These are phyloP conservation scores for Rotaria socialis DNA, from an alignment of 2,888 invertebrate species.

Conservation along the genomic window DNA sequence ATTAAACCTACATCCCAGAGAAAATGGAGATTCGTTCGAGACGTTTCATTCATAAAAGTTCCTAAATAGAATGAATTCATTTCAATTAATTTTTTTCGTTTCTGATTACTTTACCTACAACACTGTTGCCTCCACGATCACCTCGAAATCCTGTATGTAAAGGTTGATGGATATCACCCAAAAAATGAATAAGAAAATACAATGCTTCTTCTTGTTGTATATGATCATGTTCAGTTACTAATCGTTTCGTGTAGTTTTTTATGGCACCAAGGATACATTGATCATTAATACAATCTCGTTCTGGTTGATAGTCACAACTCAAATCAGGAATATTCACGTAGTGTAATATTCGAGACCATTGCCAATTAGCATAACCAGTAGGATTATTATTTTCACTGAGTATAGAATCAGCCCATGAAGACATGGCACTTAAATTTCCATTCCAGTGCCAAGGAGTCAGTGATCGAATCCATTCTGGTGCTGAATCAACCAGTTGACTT, in stretches of 20 bases:
- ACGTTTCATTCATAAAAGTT: neutral
- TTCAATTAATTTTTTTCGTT: too few species aligned
- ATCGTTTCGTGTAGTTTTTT: constrained; percentile 1
- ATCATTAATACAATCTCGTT: constrained; percentile 11
- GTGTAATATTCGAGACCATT: constrained; percentile 9
- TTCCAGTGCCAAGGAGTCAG: neutral
- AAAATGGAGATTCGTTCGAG: neutral
- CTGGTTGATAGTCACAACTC: neutral
- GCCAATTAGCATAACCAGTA: constrained; percentile 13
- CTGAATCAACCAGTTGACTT: neutral
- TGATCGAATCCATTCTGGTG: neutral
- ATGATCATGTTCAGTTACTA: neutral
- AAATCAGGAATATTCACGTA: neutral
- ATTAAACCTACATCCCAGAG: neutral
- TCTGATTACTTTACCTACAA: neutral
- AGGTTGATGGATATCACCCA: constrained; percentile 21
- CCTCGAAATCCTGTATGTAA: neutral
- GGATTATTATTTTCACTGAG: neutral
- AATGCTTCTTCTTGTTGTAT: neutral
- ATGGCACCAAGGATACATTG: neutral
- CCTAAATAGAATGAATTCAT: neutral
- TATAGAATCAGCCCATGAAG: constrained; percentile 17
- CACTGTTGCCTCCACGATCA: constrained; percentile 22
- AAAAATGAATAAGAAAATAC: neutral
- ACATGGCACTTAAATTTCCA: constrained; percentile 14